Evolutionary conservation across 2,888 invertebrate species (phyloP), one percentile per base, ranked within the genome.

Genomic region (Hyposoter dolosus): DNA sequence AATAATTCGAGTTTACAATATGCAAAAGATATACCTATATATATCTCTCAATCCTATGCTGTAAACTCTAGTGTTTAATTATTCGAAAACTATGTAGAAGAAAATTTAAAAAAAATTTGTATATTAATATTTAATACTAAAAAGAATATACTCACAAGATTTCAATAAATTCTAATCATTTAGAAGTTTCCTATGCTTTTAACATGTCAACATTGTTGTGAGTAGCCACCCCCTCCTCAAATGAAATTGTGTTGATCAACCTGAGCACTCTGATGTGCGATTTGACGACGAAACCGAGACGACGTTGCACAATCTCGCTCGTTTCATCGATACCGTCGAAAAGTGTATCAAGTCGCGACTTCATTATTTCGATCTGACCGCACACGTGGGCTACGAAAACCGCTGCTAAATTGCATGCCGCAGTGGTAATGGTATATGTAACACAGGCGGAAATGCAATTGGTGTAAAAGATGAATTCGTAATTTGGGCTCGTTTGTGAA

Each of bases 381-480:
- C 89, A 89, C 6, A 84, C 82, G 72, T 91, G 91, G 0, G 84
- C 88, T 7, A 90, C 90, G 3, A 90, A 89, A 19, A 86, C 72
- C 0, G 89, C 88, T 1, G 90, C 87, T 1, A 91, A 56, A 65
- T 88, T 86, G 74, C 89, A 91, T 0, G 82, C 83, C 0, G 86
- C 88, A 3, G 85, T 83, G 5, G 87, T 87, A 3, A 90, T 83
- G 3, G 86, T 87, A 65, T 86, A 88, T 10, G 78, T 66, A 23
- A 89, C 43, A 6, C 85, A 72, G 0, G 84, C 88, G 45, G 69
- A 85, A 17, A 89, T 19, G 56, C 85, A 88, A 12, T 89, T 88
- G 0, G 83, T 53, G 12, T 45, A 35, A 47, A 88, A 90, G 0
- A 89, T 86, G 4, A 91, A 82, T 68, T 90, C 90, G 71, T 89